A percentile compares a stretch with the other conserved stretches of the same genome.
phyloP scores from a whole-genome alignment of 2,113 vertebrate genomes.

The Hyperopisus bebe region DNA sequence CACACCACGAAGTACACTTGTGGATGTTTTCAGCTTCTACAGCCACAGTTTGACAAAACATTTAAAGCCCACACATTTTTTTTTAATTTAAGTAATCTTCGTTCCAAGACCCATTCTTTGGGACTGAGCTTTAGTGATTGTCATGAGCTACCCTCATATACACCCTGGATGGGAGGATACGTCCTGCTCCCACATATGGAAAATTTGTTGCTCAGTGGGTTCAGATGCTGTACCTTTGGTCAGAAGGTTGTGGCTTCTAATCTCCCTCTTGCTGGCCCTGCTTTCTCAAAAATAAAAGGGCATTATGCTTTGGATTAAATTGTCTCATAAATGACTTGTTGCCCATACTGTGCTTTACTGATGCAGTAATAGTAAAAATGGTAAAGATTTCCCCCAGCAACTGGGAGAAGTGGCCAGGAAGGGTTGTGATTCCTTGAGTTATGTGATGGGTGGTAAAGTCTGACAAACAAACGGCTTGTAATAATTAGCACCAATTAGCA shows the following conservation, averaged over 20 bases:
- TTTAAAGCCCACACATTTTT: neutral
- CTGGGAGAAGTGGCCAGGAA: neutral
- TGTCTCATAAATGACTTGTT: neutral
- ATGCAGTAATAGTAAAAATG: neutral
- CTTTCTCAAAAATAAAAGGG: neutral
- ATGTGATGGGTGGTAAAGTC: neutral
- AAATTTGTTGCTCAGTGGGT: neutral
- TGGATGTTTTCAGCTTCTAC: neutral
- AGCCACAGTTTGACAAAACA: neutral
- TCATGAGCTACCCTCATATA: neutral
- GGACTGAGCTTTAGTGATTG: neutral
- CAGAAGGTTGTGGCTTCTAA: neutral
- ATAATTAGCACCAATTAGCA: neutral
- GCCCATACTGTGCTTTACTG: neutral
- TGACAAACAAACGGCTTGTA: neutral
- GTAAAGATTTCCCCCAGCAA: neutral
- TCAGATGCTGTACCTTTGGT: neutral
- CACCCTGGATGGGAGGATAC: neutral
- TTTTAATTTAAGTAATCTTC: neutral
- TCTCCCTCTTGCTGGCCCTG: neutral
- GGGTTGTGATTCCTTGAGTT: neutral
- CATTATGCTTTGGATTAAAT: neutral
- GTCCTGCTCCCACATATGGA: neutral
- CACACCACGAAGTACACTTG: neutral
- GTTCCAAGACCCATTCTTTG: neutral